A percentile compares a stretch with the other conserved stretches of the same genome.
Conservation (phyloP, 2,888 invertebrate species). For the Drosophila borborema region DNA sequence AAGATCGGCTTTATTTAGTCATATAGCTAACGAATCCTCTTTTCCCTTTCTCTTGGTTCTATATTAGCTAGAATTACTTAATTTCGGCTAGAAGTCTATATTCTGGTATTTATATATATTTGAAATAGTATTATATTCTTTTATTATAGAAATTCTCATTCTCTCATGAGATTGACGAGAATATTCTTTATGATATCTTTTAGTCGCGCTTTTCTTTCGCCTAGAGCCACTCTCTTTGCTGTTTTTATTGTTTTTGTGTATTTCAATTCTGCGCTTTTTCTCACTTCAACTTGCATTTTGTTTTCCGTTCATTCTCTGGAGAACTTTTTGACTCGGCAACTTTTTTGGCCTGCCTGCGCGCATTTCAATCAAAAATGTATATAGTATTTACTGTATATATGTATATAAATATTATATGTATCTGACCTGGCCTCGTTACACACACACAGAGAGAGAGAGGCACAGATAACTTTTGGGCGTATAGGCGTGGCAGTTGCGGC, state of each 20-base stretch:
- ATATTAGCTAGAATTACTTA: background rate
- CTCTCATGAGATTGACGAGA: too few species aligned
- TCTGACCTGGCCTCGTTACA: conserved; percentile 48
- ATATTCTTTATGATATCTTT: background rate
- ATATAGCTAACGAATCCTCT: background rate
- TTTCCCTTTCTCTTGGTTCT: too few species aligned
- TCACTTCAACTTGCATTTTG: conserved; percentile 34
- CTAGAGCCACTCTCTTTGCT: conserved; percentile 32
- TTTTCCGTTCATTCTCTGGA: conserved; percentile 34
- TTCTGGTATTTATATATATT: too few species aligned
- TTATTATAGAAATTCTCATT: too few species aligned
- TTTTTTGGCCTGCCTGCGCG: conserved; percentile 52
- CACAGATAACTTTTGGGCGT: conserved; percentile 4
- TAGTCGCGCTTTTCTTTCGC: conserved; percentile 7
- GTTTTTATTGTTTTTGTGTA: conserved; percentile 14
- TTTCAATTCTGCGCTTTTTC: conserved; percentile 39
- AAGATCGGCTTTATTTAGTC: too few species aligned
- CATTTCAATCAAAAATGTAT: conserved; percentile 60
- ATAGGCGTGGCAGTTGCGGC: conserved; percentile 40
- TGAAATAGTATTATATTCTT: background rate
- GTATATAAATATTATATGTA: conserved; percentile 17
- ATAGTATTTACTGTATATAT: conserved; percentile 18
- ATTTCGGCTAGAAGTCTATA: background rate
- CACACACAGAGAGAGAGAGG: background rate
- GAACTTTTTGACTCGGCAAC: conserved; percentile 56